Percentiles rank a stretch among this genome's conserved stretches.
These are phyloP conservation scores for Rutilus rutilus DNA, from an alignment of 2,113 vertebrate genomes.

Conservation along the genomic window DNA sequence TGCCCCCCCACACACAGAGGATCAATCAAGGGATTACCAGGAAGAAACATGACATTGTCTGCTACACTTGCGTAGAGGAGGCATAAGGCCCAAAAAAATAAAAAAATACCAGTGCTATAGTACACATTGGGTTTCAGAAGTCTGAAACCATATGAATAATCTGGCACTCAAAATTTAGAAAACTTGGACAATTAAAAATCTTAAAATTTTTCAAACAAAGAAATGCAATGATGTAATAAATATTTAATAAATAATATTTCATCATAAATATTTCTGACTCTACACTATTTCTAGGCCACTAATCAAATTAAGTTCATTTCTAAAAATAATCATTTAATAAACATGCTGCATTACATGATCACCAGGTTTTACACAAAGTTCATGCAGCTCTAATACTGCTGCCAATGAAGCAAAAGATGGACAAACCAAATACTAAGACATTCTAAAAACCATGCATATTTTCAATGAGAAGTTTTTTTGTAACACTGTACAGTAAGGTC, in stretches of 20 bases:
- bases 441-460: neutral
- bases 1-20: neutral
- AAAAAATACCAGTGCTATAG: neutral
- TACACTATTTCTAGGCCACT: neutral
- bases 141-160: neutral
- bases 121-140: neutral
- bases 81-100: neutral
- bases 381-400: neutral
- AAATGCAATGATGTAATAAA: neutral
- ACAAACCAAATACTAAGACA: neutral
- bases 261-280: neutral
- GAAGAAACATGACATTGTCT: neutral
- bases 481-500: no score
- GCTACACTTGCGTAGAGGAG: neutral
- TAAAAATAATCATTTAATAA: no score
- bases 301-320: no score
- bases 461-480: neutral
- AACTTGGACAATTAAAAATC: neutral
- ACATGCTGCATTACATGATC: neutral
- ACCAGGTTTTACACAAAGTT: neutral
- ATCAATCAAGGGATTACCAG: conserved; percentile 3
- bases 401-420: neutral
- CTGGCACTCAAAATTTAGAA: neutral
- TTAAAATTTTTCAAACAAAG: neutral
- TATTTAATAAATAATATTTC: neutral